Evolutionary conservation across 2,797 vertebrate species (phyloP).

Genomic region (Melanotaenia trifasciata): DNA sequence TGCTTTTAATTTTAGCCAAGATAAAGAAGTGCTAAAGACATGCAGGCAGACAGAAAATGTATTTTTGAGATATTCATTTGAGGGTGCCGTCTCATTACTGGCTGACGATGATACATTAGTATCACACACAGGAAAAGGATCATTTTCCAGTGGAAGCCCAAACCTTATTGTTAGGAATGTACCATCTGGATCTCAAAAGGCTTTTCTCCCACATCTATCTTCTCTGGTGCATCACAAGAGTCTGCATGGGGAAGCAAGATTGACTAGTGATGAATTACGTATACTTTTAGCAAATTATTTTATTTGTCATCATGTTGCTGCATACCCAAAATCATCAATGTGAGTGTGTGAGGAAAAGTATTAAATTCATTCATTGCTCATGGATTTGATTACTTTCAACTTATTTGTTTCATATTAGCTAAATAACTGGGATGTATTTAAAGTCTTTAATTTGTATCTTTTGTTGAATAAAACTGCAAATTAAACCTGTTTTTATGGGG

Average conservation of each 20-base stretch:
- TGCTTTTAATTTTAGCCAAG: slow-evolving; percentile 33
- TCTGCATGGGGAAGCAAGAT: slow-evolving; percentile 71
- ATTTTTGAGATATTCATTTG: slow-evolving; percentile 60
- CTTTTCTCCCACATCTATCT: slow-evolving; percentile 80
- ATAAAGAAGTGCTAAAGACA: slow-evolving; percentile 25
- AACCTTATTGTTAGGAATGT: slow-evolving; percentile 84
- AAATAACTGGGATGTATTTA: not conserved
- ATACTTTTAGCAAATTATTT: slow-evolving; percentile 78
- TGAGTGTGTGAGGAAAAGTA: slow-evolving; percentile 1
- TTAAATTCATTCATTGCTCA: not conserved
- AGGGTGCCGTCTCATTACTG: slow-evolving; percentile 65
- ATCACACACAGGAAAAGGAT: slow-evolving; percentile 75
- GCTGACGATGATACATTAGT: slow-evolving; percentile 76
- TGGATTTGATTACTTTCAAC: not conserved
- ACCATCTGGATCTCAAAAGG: slow-evolving; percentile 86
- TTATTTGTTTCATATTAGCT: not conserved
- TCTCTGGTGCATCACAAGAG: slow-evolving; percentile 70
- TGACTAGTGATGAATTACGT: slow-evolving; percentile 83
- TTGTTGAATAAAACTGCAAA: not conserved
- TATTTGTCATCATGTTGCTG: slow-evolving; percentile 72
- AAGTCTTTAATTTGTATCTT: not conserved
- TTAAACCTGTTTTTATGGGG: not conserved
- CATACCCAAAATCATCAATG: slow-evolving; percentile 45
- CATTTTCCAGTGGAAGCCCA: slow-evolving; percentile 81
- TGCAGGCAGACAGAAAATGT: slow-evolving; percentile 19